Evolutionary conservation across 2,113 vertebrate genomes (phyloP).

Genomic region (Amblyopsis rosae): DNA sequence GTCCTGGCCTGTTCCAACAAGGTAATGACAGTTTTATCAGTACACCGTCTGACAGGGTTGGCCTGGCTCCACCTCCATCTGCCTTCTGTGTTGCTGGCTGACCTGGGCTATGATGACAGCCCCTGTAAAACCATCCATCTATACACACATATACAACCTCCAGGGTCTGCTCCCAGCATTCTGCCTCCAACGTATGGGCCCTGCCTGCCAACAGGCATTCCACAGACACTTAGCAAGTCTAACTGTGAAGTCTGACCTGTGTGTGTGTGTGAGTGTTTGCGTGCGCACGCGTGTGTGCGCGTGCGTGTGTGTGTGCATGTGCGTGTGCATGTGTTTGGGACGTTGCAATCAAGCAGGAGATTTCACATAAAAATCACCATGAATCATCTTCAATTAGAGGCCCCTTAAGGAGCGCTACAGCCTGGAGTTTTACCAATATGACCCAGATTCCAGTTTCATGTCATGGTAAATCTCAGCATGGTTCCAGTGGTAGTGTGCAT

Average conservation of each 20-base stretch:
- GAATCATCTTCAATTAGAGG: not conserved
- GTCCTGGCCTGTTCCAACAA: constrained; percentile 33
- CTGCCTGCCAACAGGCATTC: constrained; percentile 52
- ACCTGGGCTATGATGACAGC: constrained; percentile 39
- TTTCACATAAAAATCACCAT: not conserved
- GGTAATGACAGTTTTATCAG: constrained; percentile 73
- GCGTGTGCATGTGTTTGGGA: not conserved
- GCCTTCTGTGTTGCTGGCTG: constrained; percentile 30
- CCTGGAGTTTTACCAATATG: constrained; percentile 38
- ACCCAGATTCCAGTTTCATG: constrained; percentile 6
- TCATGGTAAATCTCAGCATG: constrained; percentile 5
- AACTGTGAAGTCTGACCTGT: constrained; percentile 15
- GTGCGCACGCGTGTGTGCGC: not conserved
- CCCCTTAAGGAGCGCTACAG: constrained; percentile 11
- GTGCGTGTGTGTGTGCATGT: not conserved
- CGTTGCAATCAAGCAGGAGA: not conserved
- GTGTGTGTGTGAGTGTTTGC: constrained; percentile 1
- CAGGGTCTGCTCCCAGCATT: constrained; percentile 36
- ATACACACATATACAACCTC: not conserved
- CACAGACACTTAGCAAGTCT: constrained; percentile 39
- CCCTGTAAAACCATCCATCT: constrained; percentile 9
- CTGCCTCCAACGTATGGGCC: constrained; percentile 58
- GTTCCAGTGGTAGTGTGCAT: not conserved
- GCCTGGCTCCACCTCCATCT: constrained; percentile 47
- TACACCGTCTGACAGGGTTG: constrained; percentile 58